Conservation (phyloP, 2,797 vertebrate species). For the Danionella dracula region DNA sequence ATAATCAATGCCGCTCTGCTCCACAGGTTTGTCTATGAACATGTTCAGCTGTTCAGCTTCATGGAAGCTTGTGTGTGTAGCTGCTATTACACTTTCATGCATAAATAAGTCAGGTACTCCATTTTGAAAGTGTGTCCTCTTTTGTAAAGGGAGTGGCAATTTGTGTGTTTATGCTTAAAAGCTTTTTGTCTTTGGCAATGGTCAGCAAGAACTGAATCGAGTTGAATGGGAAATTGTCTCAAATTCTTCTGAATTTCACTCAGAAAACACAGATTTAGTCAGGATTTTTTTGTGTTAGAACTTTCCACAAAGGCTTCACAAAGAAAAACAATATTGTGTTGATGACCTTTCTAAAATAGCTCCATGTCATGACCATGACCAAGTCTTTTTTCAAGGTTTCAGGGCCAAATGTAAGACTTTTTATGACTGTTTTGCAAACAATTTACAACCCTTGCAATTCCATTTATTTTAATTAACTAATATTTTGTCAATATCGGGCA, state of each 20-base stretch:
- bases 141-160: background rate
- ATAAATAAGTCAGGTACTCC: background rate
- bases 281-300: no score
- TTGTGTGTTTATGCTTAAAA: background rate
- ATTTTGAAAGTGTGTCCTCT: background rate
- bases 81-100: background rate
- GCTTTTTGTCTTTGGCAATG: background rate
- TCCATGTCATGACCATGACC: no score
- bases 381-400: no score
- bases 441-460: no score
- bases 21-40: slow-evolving; percentile 18
- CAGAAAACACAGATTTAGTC: slow-evolving; percentile 23
- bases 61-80: background rate
- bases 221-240: slow-evolving; percentile 21
- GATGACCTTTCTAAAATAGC: no score
- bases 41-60: background rate
- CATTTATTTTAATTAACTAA: no score
- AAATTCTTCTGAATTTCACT: slow-evolving; percentile 34
- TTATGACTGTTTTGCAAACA: no score
- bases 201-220: no score
- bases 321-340: no score
- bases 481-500: no score
- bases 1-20: slow-evolving; percentile 31
- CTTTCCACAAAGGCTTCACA: no score
- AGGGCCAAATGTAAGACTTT: no score